Evolutionary conservation across 1,140 invertebrate species (phyloP).

Genomic region (Cheumatopsyche charites): DNA sequence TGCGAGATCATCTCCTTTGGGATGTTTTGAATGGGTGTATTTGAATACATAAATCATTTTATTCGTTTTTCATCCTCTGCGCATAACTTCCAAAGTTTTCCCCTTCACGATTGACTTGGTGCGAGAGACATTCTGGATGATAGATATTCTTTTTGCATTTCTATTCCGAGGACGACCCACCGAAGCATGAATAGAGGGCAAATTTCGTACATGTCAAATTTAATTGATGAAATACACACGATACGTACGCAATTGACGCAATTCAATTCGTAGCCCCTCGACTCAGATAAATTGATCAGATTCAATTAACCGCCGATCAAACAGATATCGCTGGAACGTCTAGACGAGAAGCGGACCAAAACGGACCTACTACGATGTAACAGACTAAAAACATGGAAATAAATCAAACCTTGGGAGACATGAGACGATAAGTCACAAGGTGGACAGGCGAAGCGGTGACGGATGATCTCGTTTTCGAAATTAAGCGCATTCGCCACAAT

Average conservation of each 20-base stretch:
- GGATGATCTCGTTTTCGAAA: not conserved
- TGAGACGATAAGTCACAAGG: not conserved
- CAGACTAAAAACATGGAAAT: too few relatives aligned
- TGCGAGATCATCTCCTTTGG: slow-evolving; percentile 18
- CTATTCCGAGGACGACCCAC: too few relatives aligned
- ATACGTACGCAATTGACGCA: too few relatives aligned
- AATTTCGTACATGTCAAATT: too few relatives aligned
- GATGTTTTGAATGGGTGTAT: slow-evolving; percentile 6
- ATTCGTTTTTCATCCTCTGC: not conserved
- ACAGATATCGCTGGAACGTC: too few relatives aligned
- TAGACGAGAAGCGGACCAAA: too few relatives aligned
- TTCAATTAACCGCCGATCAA: too few relatives aligned
- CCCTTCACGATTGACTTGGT: slow-evolving; percentile 11
- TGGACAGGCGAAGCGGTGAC: not conserved
- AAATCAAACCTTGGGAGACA: not conserved
- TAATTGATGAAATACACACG: too few relatives aligned
- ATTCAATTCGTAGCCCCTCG: too few relatives aligned
- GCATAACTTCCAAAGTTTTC: not conserved
- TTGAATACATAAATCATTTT: slow-evolving; percentile 15
- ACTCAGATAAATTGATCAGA: too few relatives aligned
- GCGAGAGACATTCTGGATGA: slow-evolving; percentile 11
- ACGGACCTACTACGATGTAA: too few relatives aligned
- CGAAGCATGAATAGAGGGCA: too few relatives aligned
- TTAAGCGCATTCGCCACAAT: not conserved
- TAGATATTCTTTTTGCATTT: slow-evolving; percentile 10